phyloP scores from a whole-genome alignment of 2,888 invertebrate genomes.

The Ochropleura leucogaster region DNA sequence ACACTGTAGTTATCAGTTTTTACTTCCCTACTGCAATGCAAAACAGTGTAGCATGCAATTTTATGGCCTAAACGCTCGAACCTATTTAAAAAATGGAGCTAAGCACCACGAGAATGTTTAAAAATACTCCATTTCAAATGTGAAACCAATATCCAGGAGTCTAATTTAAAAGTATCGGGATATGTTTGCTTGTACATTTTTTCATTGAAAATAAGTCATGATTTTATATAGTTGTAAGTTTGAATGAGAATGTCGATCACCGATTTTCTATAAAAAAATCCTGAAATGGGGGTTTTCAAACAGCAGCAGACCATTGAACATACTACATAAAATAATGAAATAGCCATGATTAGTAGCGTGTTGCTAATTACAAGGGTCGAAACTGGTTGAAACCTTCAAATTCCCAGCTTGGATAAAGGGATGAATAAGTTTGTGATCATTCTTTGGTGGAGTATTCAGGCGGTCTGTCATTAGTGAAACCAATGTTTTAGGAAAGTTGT shows the following conservation, averaged over 20 bases:
- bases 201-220: conserved; percentile 11
- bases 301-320: conserved; percentile 34
- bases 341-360: conserved; percentile 74
- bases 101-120: conserved; percentile 23
- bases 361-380: conserved; percentile 83
- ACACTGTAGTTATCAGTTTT: conserved; percentile 31
- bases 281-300: conserved; percentile 4
- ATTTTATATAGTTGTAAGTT: conserved; percentile 2
- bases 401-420: conserved; percentile 78
- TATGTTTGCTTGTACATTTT: conserved; percentile 24
- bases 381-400: conserved; percentile 78
- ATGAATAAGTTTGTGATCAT: conserved; percentile 84
- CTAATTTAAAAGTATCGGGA: conserved; percentile 43
- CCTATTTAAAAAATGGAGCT: conserved; percentile 44
- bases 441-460: conserved; percentile 79
- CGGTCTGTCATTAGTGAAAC: conserved; percentile 82
- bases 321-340: conserved; percentile 67
- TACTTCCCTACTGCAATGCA: conserved; percentile 39
- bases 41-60: conserved; percentile 43
- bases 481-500: conserved; percentile 81
- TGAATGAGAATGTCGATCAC: neutral
- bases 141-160: conserved; percentile 28
- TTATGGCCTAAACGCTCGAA: conserved; percentile 42
- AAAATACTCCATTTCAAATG: conserved; percentile 46
- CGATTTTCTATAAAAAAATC: neutral